Base-by-base conservation (phyloP, 2,113 vertebrate species). In the Pteropus alecto region DNA sequence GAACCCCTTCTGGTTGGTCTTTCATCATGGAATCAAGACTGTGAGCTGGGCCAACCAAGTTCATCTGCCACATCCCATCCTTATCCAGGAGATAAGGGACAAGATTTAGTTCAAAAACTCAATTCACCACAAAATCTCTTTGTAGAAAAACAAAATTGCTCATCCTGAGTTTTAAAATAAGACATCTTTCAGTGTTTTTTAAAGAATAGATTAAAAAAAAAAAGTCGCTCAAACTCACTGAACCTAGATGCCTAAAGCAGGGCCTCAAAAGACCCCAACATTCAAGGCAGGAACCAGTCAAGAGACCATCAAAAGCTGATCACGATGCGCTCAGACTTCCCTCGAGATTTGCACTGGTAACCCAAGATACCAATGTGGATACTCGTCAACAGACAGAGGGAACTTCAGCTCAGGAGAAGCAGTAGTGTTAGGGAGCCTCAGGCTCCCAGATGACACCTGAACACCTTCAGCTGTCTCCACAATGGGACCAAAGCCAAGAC, bases 91-190 rank as follows among this genome's bases (percentile, higher is more conserved):
- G n/a, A 67, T 30, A 63, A 74, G 14, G 51, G 46, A 60, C 21
- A 79, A 94, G 24, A 71, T 14, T 30, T 68, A 76, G 38, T 51
- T 68, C 38, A 56, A 11, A 77, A 18, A 81, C 54, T 92, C 60
- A 85, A 30, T 63, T 94, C n/a, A 71, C 28, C 61, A 93, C 33
- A 60, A 60, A 93, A 90, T 77, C 26, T 61, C 65, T 48, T 5
- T 56, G 41, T 26, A 83, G 56, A 73, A 86, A 87, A 88, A 56
- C 48, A 58, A 54, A 74, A 93, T 3, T 51, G 60, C 56, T 77
- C 15, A 76, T n/a, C n/a, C 48, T 38, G 26, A 84, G 58, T 91
- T 85, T 87, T 90, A 86, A 92, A 98, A 38, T 24, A 67, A 70
- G 76, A 63, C 16, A 24, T 54, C 26, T 63, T 83, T 68, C 60